These are phyloP conservation scores for Pithys albifrons DNA, from an alignment of 2,113 vertebrate genomes.

Conservation along the genomic window DNA sequence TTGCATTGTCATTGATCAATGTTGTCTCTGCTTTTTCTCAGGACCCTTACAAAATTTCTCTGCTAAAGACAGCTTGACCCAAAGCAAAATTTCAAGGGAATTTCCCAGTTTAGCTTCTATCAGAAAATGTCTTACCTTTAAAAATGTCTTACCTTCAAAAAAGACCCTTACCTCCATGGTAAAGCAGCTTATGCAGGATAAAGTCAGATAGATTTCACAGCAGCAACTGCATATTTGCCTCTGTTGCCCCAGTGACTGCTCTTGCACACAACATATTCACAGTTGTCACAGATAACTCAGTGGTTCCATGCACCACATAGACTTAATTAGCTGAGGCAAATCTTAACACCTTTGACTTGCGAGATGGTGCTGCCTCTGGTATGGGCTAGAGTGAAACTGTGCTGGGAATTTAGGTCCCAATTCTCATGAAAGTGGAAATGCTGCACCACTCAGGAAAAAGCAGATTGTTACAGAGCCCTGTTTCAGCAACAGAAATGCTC, in stretches of 20 bases:
- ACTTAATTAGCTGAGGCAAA: not conserved
- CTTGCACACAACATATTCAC: rapidly evolving
- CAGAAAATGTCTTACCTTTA: not conserved
- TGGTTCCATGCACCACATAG: rapidly evolving
- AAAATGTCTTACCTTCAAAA: not conserved
- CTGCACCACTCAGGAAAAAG: not conserved
- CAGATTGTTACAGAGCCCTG: not conserved
- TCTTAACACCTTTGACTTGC: not conserved
- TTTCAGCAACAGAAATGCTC: not conserved
- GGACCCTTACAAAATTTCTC: not conserved
- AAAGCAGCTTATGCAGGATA: not conserved
- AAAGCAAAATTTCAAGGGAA: not conserved
- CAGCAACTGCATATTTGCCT: not conserved
- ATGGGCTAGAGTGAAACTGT: not conserved
- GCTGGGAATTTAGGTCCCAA: not conserved
- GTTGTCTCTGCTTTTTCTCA: not conserved
- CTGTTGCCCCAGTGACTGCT: not conserved
- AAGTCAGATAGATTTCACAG: not conserved
- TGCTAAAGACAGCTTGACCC: not conserved
- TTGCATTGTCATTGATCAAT: not conserved
- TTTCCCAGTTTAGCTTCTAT: not conserved
- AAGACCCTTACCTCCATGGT: not conserved
- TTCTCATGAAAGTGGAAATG: not conserved
- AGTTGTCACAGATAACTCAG: not conserved
- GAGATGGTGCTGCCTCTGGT: not conserved